Base-by-base conservation (phyloP, 2,113 vertebrate species). In the Tringa solitaria region DNA sequence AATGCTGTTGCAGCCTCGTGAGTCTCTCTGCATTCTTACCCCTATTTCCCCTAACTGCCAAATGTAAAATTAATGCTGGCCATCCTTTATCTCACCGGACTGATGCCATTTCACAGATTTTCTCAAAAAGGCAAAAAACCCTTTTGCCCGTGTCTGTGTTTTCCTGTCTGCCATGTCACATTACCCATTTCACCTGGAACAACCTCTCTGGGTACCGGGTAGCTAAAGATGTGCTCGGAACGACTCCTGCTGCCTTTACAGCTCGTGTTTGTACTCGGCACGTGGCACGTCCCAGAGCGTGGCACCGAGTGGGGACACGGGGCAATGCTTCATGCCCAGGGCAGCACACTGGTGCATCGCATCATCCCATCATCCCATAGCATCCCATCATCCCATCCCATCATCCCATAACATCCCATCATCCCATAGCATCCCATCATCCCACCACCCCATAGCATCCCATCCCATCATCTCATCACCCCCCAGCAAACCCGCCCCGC, bases 401-500 rank as follows among this genome's bases (percentile, higher is more conserved):
- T 24, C 50, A 27, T 30, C 53, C 16, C 53, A 54, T 30, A 19
- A 2, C 54, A 56, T 20, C 21, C 5, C 41, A 57, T 24, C 50
- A 27, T 30, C 53, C 16, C 53, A 54, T 30, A 19, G 4, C 54
- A 56, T 57, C 30, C 1, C 54, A 56, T 32, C 26, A 51, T 27
- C 50, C 7, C 53, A 28, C 28, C 23, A 23, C 23, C 11, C 14
- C 51, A 53, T 14, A 26, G 48, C 22, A 24, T 13, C 45, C 45
- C 54, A 56, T 56, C 54, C 5, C 54, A 33, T 3, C 54, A 56
- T 21, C 54, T 3, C 32, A 59, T n/a, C 8, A 3, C 21, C 32
- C 48, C n/a, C 3, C 1, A 0, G 28, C 20, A 6, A 57, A 17
- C 1, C 9, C 1, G 0, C 4, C 24, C 4, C 0, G 20, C 77